Conservation (phyloP, 2,888 invertebrate species). For the Peribatodes rhomboidaria region DNA sequence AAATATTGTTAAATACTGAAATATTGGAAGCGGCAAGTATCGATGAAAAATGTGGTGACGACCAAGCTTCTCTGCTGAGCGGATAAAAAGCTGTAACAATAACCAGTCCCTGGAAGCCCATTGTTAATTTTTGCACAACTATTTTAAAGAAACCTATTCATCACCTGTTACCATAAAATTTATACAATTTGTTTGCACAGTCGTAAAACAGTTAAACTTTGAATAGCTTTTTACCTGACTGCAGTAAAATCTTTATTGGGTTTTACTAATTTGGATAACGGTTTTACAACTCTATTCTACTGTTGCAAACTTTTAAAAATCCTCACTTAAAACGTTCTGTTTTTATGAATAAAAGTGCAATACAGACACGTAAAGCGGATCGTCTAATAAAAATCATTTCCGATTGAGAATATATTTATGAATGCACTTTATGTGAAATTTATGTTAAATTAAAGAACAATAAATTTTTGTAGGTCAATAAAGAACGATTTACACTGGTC, state of each 20-base stretch:
- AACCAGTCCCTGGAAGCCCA: conserved; percentile 43
- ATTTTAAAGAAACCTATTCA: conserved; percentile 56
- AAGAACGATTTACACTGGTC: conserved; percentile 37
- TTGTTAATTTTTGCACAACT: conserved; percentile 51
- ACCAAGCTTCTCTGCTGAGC: conserved; percentile 12
- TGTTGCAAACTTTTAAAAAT: conserved; percentile 4
- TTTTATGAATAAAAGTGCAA: neutral
- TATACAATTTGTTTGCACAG: conserved; percentile 66
- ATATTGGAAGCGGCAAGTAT: too few species aligned
- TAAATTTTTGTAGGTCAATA: conserved; percentile 55
- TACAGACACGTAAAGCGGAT: neutral
- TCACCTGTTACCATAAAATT: conserved; percentile 66
- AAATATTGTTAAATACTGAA: too few species aligned
- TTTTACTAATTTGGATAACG: conserved; percentile 35
- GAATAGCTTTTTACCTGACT: conserved; percentile 73
- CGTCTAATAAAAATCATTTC: neutral
- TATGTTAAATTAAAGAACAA: conserved; percentile 40
- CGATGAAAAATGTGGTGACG: neutral
- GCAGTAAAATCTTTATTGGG: conserved; percentile 50
- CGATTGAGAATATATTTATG: conserved; percentile 15
- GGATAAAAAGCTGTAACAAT: conserved; percentile 18
- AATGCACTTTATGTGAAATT: conserved; percentile 36
- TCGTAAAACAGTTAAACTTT: conserved; percentile 67
- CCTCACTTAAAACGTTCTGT: neutral
- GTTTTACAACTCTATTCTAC: conserved; percentile 19